These are phyloP conservation scores for Ferrisia virgata DNA, from an alignment of 2,888 invertebrate genomes.

Conservation along the genomic window DNA sequence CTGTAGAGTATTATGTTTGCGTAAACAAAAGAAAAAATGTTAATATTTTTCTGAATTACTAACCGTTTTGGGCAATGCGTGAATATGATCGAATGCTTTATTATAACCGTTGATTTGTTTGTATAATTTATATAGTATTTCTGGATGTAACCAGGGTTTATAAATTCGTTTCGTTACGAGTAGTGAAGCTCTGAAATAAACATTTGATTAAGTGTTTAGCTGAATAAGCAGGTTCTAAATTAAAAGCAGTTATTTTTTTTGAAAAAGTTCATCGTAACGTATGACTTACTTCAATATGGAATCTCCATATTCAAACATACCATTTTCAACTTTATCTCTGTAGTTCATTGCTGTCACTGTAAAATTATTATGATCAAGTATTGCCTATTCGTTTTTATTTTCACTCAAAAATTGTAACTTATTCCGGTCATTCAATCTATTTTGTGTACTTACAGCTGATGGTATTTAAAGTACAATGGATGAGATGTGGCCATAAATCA, in stretches of 20 bases:
- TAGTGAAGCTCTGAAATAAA: neutral
- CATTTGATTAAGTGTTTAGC: neutral
- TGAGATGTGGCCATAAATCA: neutral
- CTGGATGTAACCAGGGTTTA: neutral
- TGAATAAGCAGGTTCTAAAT: neutral
- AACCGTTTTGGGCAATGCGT: neutral
- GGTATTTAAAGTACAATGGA: neutral
- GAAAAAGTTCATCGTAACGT: too few relatives aligned
- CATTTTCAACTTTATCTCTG: neutral
- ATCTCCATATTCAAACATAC: neutral
- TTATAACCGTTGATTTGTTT: neutral
- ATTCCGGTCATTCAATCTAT: neutral
- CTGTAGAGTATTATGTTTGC: too few relatives aligned
- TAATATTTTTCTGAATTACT: too few relatives aligned
- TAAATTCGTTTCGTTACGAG: neutral
- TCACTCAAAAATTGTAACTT: too few relatives aligned
- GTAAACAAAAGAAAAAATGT: too few relatives aligned
- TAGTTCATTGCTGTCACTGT: neutral
- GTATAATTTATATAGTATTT: neutral
- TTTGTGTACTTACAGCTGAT: neutral
- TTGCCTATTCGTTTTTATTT: too few relatives aligned
- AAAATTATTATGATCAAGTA: too few relatives aligned
- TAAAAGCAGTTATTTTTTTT: too few relatives aligned
- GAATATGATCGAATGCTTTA: neutral
- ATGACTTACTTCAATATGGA: neutral